Evolutionary conservation across 2,888 invertebrate species (phyloP).

Genomic region (Diaperis boleti): DNA sequence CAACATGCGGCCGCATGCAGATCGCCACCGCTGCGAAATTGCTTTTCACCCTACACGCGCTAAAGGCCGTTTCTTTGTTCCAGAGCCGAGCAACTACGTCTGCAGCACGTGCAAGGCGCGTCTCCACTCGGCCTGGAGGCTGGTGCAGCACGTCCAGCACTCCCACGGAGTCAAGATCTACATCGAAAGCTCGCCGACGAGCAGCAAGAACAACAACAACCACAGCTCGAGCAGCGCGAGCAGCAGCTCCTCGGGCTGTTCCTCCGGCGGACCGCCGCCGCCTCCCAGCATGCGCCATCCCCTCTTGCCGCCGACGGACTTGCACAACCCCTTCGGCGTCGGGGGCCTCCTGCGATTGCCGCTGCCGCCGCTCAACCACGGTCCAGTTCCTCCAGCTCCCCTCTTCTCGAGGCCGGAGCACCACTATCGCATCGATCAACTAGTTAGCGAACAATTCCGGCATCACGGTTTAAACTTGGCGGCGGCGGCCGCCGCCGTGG

Average conservation of each 20-base stretch:
- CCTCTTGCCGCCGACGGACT: slow-evolving; percentile 77
- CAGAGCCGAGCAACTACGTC: slow-evolving; percentile 95
- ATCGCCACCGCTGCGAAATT: slow-evolving; percentile 57
- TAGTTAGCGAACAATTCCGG: slow-evolving; percentile 85
- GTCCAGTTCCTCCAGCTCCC: slow-evolving; percentile 79
- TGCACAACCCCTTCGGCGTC: slow-evolving; percentile 82
- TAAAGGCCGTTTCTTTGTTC: slow-evolving; percentile 62
- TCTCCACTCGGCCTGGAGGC: slow-evolving; percentile 93
- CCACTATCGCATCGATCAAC: slow-evolving; percentile 85
- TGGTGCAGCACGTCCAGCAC: slow-evolving; percentile 95
- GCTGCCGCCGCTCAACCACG: slow-evolving; percentile 77
- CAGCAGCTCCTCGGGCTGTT: slow-evolving; percentile 67
- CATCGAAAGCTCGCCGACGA: slow-evolving; percentile 72
- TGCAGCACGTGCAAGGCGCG: slow-evolving; percentile 95
- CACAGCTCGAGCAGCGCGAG: slow-evolving; percentile 71
- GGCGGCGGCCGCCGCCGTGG: slow-evolving; percentile 77
- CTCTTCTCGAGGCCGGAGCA: slow-evolving; percentile 84
- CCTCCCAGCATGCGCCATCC: slow-evolving; percentile 77
- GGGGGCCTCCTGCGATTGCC: slow-evolving; percentile 81
- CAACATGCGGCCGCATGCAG: slow-evolving; percentile 64
- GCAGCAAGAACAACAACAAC: slow-evolving; percentile 65
- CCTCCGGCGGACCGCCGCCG: slow-evolving; percentile 70
- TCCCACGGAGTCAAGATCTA: slow-evolving; percentile 95
- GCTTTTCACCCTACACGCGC: slow-evolving; percentile 2
- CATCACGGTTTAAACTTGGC: slow-evolving; percentile 83